phyloP scores from a whole-genome alignment of 2,888 invertebrate genomes.

The Apamea anceps region DNA sequence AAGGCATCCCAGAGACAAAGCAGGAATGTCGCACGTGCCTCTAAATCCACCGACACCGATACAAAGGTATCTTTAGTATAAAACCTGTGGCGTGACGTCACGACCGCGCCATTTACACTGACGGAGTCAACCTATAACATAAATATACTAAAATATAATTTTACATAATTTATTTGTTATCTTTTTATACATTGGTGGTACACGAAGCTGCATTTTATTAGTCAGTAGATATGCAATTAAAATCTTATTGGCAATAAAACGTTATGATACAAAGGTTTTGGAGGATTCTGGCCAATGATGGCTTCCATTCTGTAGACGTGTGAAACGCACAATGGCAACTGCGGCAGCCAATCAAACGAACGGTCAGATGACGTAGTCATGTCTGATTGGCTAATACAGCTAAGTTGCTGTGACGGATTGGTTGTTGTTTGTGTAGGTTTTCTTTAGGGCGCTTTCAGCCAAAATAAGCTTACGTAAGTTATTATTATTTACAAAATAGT shows the following conservation, averaged over 20 bases:
- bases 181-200: conserved; percentile 64
- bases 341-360: not conserved
- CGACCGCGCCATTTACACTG: conserved; percentile 60
- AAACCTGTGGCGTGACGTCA: conserved; percentile 40
- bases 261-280: conserved; percentile 55
- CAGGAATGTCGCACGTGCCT: not conserved
- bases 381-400: conserved; percentile 10
- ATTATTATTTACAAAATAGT: conserved; percentile 59
- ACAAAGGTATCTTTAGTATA: conserved; percentile 2
- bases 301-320: not conserved
- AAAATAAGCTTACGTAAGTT: not conserved
- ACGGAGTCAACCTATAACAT: conserved; percentile 69
- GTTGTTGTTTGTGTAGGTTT: not conserved
- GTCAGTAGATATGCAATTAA: conserved; percentile 60
- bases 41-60: not conserved
- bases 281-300: conserved; percentile 21
- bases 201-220: conserved; percentile 61
- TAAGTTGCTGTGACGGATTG: not conserved
- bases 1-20: not conserved
- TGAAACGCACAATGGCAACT: conserved; percentile 1
- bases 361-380: not conserved
- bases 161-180: conserved; percentile 61
- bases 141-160: conserved; percentile 63
- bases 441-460: conserved; percentile 7
- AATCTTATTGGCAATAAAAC: conserved; percentile 61